These are phyloP conservation scores for Diglossa cyanea DNA, from an alignment of 2,797 vertebrate genomes.

Conservation along the genomic window DNA sequence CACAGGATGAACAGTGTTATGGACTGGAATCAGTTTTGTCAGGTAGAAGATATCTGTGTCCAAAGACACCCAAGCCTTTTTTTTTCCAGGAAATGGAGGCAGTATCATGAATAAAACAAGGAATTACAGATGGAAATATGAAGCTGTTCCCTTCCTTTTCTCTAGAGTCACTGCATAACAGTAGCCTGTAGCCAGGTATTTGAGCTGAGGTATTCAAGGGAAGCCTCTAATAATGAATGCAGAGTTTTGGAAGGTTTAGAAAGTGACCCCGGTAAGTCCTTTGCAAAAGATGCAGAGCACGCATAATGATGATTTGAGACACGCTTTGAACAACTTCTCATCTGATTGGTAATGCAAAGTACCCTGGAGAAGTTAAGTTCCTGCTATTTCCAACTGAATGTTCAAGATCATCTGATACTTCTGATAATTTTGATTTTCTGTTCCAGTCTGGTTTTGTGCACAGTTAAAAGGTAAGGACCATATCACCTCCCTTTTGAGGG, in stretches of 20 bases:
- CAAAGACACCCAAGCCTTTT: background rate
- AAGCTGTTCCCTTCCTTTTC: background rate
- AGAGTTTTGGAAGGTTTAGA: background rate
- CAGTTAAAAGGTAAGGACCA: background rate
- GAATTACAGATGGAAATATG: background rate
- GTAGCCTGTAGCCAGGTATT: background rate
- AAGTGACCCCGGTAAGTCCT: background rate
- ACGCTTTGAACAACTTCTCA: background rate
- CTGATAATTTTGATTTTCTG: background rate
- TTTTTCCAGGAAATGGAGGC: background rate
- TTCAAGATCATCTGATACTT: background rate
- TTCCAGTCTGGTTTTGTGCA: background rate
- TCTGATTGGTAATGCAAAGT: background rate
- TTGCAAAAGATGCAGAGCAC: background rate
- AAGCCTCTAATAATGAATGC: background rate
- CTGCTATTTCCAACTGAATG: background rate
- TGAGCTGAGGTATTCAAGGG: background rate
- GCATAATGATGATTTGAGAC: fast-evolving
- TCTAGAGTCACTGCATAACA: background rate
- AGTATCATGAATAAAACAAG: background rate
- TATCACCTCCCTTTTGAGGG: background rate
- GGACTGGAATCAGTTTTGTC: background rate
- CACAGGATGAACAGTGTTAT: background rate
- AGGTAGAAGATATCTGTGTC: background rate
- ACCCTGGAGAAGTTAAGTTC: background rate